These are phyloP conservation scores for Arrhamphus sclerolepis DNA, from an alignment of 2,797 vertebrate species.

Conservation along the genomic window DNA sequence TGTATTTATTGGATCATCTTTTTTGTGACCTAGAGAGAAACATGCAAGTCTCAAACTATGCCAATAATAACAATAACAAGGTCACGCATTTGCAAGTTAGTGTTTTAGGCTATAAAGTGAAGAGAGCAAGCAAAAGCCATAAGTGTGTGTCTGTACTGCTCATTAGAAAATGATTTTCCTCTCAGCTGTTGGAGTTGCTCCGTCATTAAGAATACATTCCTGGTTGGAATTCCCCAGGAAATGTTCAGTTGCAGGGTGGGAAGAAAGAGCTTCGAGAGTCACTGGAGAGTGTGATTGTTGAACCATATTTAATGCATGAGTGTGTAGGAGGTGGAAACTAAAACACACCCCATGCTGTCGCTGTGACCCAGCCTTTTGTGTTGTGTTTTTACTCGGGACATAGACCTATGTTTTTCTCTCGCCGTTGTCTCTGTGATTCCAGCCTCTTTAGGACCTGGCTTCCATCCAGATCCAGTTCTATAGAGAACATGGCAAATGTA, in stretches of 20 bases:
- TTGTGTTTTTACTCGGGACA: conserved; percentile 59
- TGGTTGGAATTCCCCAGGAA: conserved; percentile 78
- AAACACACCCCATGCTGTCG: conserved; percentile 71
- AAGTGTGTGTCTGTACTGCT: conserved; percentile 33
- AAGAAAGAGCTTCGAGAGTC: conserved; percentile 54
- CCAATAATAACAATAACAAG: conserved; percentile 15
- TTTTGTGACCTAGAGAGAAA: conserved; percentile 14
- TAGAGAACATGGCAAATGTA: conserved; percentile 43
- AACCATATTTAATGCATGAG: conserved; percentile 70
- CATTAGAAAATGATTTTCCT: conserved; percentile 66
- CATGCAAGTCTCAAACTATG: conserved; percentile 1
- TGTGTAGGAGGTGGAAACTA: conserved; percentile 74
- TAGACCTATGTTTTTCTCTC: conserved; percentile 52
- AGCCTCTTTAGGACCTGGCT: conserved; percentile 59
- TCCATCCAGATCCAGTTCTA: conserved; percentile 45
- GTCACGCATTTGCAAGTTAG: conserved; percentile 17
- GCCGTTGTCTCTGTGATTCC: conserved; percentile 55
- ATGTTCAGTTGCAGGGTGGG: conserved; percentile 61
- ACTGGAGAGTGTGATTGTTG: conserved; percentile 68
- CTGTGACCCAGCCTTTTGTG: conserved; percentile 64
- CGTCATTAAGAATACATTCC: conserved; percentile 73
- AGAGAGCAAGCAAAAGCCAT: conserved; percentile 30
- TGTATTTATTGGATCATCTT: conserved; percentile 4
- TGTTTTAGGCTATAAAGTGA: conserved; percentile 23
- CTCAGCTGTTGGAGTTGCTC: conserved; percentile 72